Percentiles rank a stretch among this genome's conserved stretches.
These are phyloP conservation scores for Brachionus rotundiformis DNA, from an alignment of 1,140 invertebrate species.

Conservation along the genomic window DNA sequence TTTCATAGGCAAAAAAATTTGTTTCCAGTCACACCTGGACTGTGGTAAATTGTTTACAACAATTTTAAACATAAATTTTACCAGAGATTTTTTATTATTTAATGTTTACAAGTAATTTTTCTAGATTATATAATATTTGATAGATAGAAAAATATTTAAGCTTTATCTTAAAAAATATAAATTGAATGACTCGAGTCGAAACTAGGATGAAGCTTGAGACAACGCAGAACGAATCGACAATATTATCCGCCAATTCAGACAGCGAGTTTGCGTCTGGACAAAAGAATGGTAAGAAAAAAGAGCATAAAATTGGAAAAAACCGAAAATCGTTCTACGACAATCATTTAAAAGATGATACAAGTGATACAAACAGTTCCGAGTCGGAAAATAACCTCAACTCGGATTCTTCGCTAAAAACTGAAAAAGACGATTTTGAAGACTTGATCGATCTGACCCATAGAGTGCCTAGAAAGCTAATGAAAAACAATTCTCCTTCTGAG, in stretches of 20 bases:
- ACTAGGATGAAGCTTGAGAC: background rate
- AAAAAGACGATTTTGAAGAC: constrained; percentile 42
- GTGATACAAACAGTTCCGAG: background rate
- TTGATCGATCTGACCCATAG: constrained; percentile 41
- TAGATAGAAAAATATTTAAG: background rate
- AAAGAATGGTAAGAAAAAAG: background rate
- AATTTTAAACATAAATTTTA: background rate
- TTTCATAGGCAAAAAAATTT: too few species aligned
- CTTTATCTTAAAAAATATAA: background rate
- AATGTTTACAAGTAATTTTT: background rate
- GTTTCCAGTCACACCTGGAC: background rate
- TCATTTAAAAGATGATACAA: background rate
- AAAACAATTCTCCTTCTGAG: background rate
- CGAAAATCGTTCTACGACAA: constrained; percentile 33
- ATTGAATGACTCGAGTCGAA: background rate
- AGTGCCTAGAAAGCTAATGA: constrained; percentile 23
- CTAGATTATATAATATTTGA: background rate
- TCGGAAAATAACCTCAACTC: background rate
- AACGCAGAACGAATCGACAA: background rate
- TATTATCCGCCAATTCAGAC: background rate
- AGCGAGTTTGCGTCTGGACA: background rate
- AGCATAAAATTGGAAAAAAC: background rate
- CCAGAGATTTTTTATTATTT: background rate
- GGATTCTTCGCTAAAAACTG: background rate
- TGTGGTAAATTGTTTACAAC: background rate